These are phyloP conservation scores for Conus betulinus DNA, from an alignment of 1,140 invertebrate genomes.

Conservation along the genomic window DNA sequence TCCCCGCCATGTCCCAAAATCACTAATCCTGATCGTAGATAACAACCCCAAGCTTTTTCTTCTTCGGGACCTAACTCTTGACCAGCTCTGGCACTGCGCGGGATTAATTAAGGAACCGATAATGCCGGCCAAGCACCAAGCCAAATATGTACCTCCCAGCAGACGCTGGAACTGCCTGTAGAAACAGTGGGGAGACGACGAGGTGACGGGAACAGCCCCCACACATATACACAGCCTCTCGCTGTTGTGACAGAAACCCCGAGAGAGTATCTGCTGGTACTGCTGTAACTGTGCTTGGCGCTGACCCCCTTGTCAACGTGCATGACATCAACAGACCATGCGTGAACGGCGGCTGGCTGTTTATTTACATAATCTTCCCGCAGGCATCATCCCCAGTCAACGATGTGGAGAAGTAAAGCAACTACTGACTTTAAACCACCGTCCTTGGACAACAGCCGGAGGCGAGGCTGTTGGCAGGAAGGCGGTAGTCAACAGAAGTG, in stretches of 20 bases:
- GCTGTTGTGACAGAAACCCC: neutral
- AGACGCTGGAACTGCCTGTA: neutral
- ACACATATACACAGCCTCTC: neutral
- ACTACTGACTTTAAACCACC: neutral
- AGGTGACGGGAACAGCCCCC: neutral
- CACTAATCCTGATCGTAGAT: no score
- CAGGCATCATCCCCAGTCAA: neutral
- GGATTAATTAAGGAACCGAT: no score
- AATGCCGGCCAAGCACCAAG: neutral
- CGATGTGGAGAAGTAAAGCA: neutral
- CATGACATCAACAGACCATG: neutral
- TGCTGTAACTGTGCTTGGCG: neutral
- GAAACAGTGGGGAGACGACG: neutral
- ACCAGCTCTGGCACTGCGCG: no score
- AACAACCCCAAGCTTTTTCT: no score
- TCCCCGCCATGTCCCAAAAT: no score
- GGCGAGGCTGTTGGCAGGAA: no score
- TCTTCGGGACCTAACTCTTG: no score
- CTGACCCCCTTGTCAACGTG: neutral
- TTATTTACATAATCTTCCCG: neutral
- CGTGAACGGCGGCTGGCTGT: neutral
- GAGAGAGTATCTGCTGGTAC: neutral
- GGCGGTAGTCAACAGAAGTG: no score
- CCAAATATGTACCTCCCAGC: neutral
- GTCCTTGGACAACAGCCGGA: no score